Evolutionary conservation across 2,797 vertebrate species (phyloP).

Genomic region (Lates japonicus): DNA sequence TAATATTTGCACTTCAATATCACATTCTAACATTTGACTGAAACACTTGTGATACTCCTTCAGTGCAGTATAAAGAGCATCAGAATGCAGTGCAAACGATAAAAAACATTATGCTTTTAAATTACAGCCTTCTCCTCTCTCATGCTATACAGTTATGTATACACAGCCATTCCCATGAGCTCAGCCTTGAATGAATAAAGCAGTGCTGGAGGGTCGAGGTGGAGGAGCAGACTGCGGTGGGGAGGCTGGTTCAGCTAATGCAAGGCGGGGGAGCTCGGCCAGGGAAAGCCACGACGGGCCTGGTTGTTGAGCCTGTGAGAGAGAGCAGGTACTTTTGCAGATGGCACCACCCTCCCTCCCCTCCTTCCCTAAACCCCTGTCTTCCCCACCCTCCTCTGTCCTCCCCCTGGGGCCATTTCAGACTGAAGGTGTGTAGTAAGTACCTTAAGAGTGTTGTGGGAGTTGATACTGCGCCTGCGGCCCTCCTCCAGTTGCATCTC

Average conservation of each 20-base stretch:
- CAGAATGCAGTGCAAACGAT: conserved; percentile 56
- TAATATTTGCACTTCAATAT: conserved; percentile 34
- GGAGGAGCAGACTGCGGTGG: conserved; percentile 52
- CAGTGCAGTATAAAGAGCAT: conserved; percentile 29
- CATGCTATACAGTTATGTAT: conserved; percentile 60
- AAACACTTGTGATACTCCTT: conserved; percentile 13
- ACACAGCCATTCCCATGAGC: conserved; percentile 68
- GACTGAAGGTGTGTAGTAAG: conserved; percentile 36
- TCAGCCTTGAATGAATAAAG: conserved; percentile 70
- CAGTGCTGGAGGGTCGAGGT: conserved; percentile 41
- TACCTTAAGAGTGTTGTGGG: conserved; percentile 97
- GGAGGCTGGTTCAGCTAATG: conserved; percentile 44
- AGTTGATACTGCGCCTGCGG: conserved; percentile 91
- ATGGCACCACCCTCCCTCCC: conserved; percentile 26
- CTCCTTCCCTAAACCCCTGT: background rate
- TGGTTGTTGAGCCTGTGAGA: conserved; percentile 55
- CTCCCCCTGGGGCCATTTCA: background rate
- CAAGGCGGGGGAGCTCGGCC: conserved; percentile 53
- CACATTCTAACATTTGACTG: conserved; percentile 43
- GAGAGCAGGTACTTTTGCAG: conserved; percentile 30
- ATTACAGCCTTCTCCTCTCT: conserved; percentile 43
- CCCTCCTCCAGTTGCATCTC: conserved; percentile 99
- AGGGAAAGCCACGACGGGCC: conserved; percentile 69
- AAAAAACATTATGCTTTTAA: conserved; percentile 14
- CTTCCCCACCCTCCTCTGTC: conserved; percentile 8